These are phyloP conservation scores for Porites lutea DNA, from an alignment of 64 coral and sea anemone species.

Conservation along the genomic window DNA sequence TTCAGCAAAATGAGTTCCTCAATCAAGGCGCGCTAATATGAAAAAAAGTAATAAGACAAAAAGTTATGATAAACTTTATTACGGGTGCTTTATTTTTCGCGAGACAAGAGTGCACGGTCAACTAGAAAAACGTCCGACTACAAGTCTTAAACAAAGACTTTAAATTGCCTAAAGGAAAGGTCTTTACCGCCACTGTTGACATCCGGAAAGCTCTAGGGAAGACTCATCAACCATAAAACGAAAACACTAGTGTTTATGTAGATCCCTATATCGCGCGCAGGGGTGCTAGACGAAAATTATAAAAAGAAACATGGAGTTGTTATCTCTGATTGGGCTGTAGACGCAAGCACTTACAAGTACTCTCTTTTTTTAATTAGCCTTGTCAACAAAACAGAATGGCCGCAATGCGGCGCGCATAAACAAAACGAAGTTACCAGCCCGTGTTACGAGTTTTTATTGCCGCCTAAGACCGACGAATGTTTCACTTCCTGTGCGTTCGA, in stretches of 20 bases:
- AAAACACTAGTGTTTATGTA: background rate
- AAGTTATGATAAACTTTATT: background rate
- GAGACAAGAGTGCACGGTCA: background rate
- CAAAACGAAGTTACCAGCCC: slow-evolving; percentile 39
- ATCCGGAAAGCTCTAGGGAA: slow-evolving; percentile 47
- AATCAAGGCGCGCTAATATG: background rate
- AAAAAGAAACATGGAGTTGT: background rate
- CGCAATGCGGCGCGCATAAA: slow-evolving; percentile 57
- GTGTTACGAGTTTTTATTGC: slow-evolving; percentile 72
- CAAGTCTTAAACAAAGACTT: slow-evolving; percentile 22
- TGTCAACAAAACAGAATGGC: slow-evolving; percentile 38
- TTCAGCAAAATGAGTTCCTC: slow-evolving; percentile 1
- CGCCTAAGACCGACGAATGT: slow-evolving; percentile 20
- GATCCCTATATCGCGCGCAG: background rate
- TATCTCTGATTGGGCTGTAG: background rate
- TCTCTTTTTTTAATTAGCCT: slow-evolving; percentile 72
- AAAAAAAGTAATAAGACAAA: slow-evolving; percentile 11
- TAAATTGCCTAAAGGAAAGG: slow-evolving; percentile 54
- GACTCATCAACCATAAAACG: background rate
- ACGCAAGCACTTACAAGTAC: slow-evolving; percentile 10
- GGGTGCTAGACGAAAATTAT: background rate
- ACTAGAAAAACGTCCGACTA: slow-evolving; percentile 6
- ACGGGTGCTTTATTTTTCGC: slow-evolving; percentile 8
- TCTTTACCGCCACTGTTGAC: background rate
- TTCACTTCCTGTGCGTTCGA: slow-evolving; percentile 43